phyloP scores from a whole-genome alignment of 37 sponge, comb jelly and placozoan species.

The Petrosia ficiformis region DNA sequence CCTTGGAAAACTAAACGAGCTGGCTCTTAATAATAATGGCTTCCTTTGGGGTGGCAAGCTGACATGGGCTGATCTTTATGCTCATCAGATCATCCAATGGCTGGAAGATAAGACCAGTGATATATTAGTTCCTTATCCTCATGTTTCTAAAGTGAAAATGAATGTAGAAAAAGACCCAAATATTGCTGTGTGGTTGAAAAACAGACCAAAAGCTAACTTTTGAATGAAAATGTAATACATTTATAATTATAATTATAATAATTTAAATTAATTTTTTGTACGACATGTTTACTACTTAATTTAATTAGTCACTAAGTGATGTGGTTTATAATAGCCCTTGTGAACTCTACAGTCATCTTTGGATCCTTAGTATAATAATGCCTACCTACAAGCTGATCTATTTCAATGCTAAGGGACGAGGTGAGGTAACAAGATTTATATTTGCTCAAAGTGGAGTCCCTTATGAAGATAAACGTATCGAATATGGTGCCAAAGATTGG shows the following conservation, averaged over 20 bases:
- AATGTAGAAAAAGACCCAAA: slow-evolving; percentile 17
- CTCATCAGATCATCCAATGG: neutral
- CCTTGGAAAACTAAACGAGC: slow-evolving; percentile 7
- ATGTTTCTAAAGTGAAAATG: neutral
- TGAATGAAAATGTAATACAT: too few relatives aligned
- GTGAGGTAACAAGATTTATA: slow-evolving; percentile 34
- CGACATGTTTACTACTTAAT: too few relatives aligned
- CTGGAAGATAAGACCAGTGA: neutral
- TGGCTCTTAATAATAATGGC: slow-evolving; percentile 3
- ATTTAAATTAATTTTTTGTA: too few relatives aligned
- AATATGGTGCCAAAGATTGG: slow-evolving; percentile 32
- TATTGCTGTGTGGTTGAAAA: slow-evolving; percentile 49
- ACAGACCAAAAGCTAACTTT: slow-evolving; percentile 14
- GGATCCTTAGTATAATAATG: too few relatives aligned
- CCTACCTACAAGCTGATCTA: slow-evolving; percentile 57
- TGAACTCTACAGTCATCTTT: too few relatives aligned
- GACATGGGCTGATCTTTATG: slow-evolving; percentile 2
- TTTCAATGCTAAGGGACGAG: slow-evolving; percentile 34
- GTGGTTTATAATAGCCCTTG: too few relatives aligned
- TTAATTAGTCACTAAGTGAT: too few relatives aligned
- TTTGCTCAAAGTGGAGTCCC: slow-evolving; percentile 48
- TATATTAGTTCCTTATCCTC: too few relatives aligned
- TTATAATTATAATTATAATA: too few relatives aligned
- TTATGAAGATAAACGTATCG: slow-evolving; percentile 5
- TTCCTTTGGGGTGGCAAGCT: neutral